These are phyloP conservation scores for Lithosia quadra DNA, from an alignment of 2,888 invertebrate genomes.

Conservation along the genomic window DNA sequence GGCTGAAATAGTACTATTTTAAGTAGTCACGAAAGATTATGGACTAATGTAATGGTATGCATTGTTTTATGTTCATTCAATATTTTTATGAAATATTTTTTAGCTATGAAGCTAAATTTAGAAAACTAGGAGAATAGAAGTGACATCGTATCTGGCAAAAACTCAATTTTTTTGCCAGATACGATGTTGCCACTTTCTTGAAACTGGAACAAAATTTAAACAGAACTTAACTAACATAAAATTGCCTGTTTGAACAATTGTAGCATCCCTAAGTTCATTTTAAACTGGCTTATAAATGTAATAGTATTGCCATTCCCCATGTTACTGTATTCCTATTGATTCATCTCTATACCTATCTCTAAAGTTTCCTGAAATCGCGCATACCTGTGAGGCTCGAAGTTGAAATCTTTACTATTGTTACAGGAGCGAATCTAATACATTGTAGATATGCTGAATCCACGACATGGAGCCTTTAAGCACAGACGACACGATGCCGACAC, in stretches of 20 bases:
- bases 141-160: no score
- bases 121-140: no score
- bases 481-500: constrained; percentile 15
- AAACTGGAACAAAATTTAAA: no score
- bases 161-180: no score
- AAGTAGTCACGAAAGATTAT: not conserved
- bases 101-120: no score
- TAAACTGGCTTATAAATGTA: no score
- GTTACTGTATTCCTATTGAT: constrained; percentile 31
- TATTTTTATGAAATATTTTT: no score
- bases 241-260: no score
- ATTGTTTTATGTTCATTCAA: no score
- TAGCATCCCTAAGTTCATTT: not conserved
- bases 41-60: not conserved
- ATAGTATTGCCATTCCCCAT: constrained; percentile 7
- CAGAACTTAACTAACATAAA: no score
- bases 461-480: constrained; percentile 2
- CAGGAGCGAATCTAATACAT: constrained; percentile 48
- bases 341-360: constrained; percentile 49
- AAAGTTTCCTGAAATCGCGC: constrained; percentile 52
- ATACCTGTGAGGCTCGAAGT: constrained; percentile 38
- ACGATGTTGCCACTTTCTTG: no score
- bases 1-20: not conserved
- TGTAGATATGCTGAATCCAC: constrained; percentile 28
- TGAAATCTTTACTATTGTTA: constrained; percentile 53